Evolutionary conservation across 2,888 invertebrate species (phyloP).

Genomic region (Unio pictorum): DNA sequence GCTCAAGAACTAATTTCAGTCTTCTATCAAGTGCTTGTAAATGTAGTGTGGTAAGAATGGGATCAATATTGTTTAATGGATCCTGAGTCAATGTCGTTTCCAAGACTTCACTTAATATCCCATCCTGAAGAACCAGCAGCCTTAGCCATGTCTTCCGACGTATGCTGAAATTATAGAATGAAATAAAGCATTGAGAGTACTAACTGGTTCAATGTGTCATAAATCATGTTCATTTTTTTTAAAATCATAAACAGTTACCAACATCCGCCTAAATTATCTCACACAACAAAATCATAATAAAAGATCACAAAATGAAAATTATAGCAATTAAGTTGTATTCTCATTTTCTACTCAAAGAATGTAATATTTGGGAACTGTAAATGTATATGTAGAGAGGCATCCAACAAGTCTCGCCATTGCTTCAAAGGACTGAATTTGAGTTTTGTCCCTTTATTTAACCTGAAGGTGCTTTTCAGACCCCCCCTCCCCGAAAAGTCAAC

Average conservation of each 20-base stretch:
- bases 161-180: slow-evolving; percentile 47
- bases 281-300: no score
- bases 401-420: no score
- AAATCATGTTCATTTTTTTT: background rate
- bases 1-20: slow-evolving; percentile 45
- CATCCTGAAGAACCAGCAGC: slow-evolving; percentile 54
- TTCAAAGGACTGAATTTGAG: no score
- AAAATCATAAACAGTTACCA: background rate
- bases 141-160: slow-evolving; percentile 57
- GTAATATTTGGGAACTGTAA: no score
- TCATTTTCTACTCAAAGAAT: no score
- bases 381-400: no score
- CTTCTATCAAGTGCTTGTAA: slow-evolving; percentile 64
- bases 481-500: no score
- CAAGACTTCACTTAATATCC: slow-evolving; percentile 59
- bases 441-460: no score
- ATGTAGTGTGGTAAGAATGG: slow-evolving; percentile 60
- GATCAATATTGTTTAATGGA: slow-evolving; percentile 50
- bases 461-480: no score
- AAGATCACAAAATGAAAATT: no score
- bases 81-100: slow-evolving; percentile 52
- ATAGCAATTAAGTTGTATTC: no score
- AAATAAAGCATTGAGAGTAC: background rate
- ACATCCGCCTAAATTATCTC: background rate
- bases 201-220: background rate